Base-by-base conservation (phyloP, 2,888 invertebrate species). In the Stenchaetothrips biformis region DNA sequence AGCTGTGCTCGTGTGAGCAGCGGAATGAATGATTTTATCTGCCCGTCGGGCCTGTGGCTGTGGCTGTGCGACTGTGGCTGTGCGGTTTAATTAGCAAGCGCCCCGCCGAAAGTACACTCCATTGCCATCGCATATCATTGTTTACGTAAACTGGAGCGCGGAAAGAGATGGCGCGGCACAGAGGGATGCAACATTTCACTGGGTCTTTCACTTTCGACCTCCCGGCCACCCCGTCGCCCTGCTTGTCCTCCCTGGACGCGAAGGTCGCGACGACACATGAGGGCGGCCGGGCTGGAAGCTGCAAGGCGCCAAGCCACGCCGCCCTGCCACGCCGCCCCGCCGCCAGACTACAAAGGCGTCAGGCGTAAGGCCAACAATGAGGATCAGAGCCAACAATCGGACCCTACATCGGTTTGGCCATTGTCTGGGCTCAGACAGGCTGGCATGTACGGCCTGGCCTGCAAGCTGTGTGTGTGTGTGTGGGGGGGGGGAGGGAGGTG, bases 11-110 rank as follows among this genome's bases (percentile, higher is more conserved):
- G 13, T 53, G 53, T 18, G 53, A 4, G 67, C 53, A 18, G 13
- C 2, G 67, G 2, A 74, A 74, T 21, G 11, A 74, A 25, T 11
- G 67, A 25, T 25, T 67, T 21, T 67, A 67, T 25, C 25, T 9
- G 67, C 67, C 4, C 16, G 53, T 7, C 53, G 53, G 11, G 13
- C 4, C 13, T 9, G 0, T 9, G 16, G 53, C 53, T 7, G 53
- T 7, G 53, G 53, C 53, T 7, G 53, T 7, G 53, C 3, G 37
- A 4, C 37, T 37, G 13, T 11, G 4, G 67, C 67, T 9, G 9
- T 74, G 67, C 7, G 67, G 67, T 74, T 74, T 74, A 74, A 74
- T 74, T 74, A 74, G 67, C 67, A 11, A 74, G 53, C 21, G 67
- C 67, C 0, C 25, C 67, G 25, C 67, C 67, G 11, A 74, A 74